A percentile compares a stretch with the other conserved stretches of the same genome.
Evolutionary conservation across 2,113 vertebrate species (phyloP).

Genomic region (Tragelaphus buxtoni): DNA sequence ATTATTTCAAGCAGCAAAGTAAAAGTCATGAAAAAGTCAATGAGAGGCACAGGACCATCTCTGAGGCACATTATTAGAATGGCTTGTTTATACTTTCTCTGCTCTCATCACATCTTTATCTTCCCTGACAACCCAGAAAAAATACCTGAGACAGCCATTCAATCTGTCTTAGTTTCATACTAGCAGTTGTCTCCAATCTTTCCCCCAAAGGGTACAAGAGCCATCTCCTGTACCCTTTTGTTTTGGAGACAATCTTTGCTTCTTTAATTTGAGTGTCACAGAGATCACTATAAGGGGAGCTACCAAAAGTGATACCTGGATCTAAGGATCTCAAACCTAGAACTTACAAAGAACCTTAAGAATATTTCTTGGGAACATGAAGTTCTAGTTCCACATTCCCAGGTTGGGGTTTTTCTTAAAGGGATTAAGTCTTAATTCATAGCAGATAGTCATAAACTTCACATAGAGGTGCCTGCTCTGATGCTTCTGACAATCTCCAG

Average conservation of each 20-base stretch:
- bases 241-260: not conserved
- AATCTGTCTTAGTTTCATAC: not conserved
- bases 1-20: not conserved
- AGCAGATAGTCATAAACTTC: not conserved
- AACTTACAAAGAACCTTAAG: not conserved
- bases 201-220: not conserved
- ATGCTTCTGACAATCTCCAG: not conserved
- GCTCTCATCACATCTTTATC: not conserved
- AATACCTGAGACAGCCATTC: not conserved
- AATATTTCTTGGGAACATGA: not conserved
- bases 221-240: not conserved
- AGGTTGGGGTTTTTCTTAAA: not conserved
- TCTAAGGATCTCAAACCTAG: not conserved
- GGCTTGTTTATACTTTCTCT: not conserved
- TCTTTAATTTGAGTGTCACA: not conserved
- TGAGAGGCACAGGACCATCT: not conserved
- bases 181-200: not conserved
- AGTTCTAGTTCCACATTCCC: not conserved
- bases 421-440: not conserved
- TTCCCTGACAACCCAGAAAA: not conserved
- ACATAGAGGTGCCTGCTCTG: not conserved
- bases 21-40: not conserved
- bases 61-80: not conserved
- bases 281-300: not conserved
- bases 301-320: not conserved